Conservation (phyloP, 2,888 invertebrate genomes). For the Acleris laterana region DNA sequence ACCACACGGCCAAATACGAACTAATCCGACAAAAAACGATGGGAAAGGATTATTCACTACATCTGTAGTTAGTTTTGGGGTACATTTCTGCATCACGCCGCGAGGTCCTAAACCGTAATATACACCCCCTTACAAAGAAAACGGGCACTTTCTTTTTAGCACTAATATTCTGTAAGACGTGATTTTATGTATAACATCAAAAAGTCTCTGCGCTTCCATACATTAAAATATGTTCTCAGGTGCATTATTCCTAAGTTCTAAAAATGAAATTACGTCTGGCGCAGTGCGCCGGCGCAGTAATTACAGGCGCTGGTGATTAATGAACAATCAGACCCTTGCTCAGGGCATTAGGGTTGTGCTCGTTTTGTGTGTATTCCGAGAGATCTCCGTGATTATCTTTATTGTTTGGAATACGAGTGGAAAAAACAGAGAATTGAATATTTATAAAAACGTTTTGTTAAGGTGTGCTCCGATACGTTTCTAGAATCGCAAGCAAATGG, state of each 20-base stretch:
- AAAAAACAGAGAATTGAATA: constrained; percentile 19
- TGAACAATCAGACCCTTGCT: constrained; percentile 74
- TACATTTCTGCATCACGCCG: too few relatives aligned
- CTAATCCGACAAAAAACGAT: too few relatives aligned
- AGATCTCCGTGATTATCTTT: constrained; percentile 45
- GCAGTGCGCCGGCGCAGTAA: constrained; percentile 69
- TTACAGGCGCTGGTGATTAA: constrained; percentile 79
- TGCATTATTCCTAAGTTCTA: constrained; percentile 68
- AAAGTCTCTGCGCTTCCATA: background rate
- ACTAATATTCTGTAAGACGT: background rate
- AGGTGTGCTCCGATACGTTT: background rate
- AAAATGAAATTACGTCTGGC: constrained; percentile 69
- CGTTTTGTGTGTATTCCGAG: constrained; percentile 52
- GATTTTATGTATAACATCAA: background rate
- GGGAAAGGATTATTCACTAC: too few relatives aligned
- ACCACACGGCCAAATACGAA: too few relatives aligned
- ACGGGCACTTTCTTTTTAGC: too few relatives aligned
- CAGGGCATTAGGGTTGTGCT: constrained; percentile 56
- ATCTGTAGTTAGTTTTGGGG: too few relatives aligned
- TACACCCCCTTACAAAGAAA: too few relatives aligned
- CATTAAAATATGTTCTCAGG: constrained; percentile 31
- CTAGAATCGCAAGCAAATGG: background rate
- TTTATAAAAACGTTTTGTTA: constrained; percentile 6
- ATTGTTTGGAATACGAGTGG: constrained; percentile 39
- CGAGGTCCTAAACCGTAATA: too few relatives aligned